A percentile compares a stretch with the other conserved stretches of the same genome.
These are phyloP conservation scores for Agonopterix subpropinquella DNA, from an alignment of 2,888 invertebrate species.

Conservation along the genomic window DNA sequence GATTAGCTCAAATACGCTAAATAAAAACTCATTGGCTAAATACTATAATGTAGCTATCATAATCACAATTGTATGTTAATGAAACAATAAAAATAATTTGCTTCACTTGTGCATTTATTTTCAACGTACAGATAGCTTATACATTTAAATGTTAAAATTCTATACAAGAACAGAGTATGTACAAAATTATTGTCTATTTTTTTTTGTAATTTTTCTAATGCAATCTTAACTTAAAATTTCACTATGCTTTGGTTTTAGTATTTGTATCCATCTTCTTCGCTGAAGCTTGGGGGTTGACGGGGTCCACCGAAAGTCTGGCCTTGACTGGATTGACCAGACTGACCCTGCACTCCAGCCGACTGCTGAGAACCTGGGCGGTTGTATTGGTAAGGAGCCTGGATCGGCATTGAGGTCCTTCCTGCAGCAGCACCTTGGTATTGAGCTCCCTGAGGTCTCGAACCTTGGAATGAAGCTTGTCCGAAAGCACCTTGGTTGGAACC, in stretches of 20 bases:
- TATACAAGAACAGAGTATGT: slow-evolving; percentile 23
- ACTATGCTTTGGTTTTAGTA: slow-evolving; percentile 52
- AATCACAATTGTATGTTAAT: not conserved
- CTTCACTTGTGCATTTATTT: not conserved
- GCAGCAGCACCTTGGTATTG: slow-evolving; percentile 10
- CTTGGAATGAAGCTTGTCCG: slow-evolving; percentile 3
- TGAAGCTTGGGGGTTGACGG: slow-evolving; percentile 64
- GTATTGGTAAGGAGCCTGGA: slow-evolving; percentile 27
- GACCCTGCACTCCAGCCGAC: slow-evolving; percentile 1
- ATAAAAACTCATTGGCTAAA: too few relatives aligned
- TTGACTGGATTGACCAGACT: slow-evolving; percentile 17
- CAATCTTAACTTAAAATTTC: slow-evolving; percentile 21
- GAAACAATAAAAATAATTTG: not conserved
- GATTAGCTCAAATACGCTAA: too few relatives aligned
- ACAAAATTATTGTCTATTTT: slow-evolving; percentile 22
- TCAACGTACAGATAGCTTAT: slow-evolving; percentile 7
- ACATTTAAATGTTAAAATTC: slow-evolving; percentile 15
- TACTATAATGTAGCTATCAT: too few relatives aligned
- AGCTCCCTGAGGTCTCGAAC: slow-evolving; percentile 1
- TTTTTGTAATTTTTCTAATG: slow-evolving; percentile 24
- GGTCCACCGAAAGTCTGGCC: slow-evolving; percentile 45
- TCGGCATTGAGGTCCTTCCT: slow-evolving; percentile 16
- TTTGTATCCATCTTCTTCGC: slow-evolving; percentile 60
- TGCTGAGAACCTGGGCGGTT: slow-evolving; percentile 21
- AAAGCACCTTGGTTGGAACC: slow-evolving; percentile 11